Evolutionary conservation across 2,888 invertebrate genomes (phyloP), one percentile per base, ranked within the genome.

Genomic region (Myopa tessellatipennis): DNA sequence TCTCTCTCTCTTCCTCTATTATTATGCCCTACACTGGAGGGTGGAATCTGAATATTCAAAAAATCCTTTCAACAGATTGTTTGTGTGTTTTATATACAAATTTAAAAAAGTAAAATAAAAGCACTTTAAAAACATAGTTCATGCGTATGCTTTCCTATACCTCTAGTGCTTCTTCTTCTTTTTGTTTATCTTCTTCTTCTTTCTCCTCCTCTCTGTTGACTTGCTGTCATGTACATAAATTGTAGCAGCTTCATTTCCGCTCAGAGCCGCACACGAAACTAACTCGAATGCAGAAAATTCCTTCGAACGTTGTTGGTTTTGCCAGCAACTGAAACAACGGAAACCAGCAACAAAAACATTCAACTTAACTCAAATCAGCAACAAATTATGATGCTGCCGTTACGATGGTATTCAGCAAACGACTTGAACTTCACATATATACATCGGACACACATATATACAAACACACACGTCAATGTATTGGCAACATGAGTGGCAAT

Each of bases 401-500:
- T 16, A 34, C 10, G 67, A 63, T 26, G 26, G 26, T 26, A 26
- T 26, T 26, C 26, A 26, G 26, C 26, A 50, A 3, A 58, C 18
- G n/a, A 18, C 34, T 61, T 4, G 5, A 61, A 61, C 3, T 34
- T n/a, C 60, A 16, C 60, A 60, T 16, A 60, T 4, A 60, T 16
- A 4, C 60, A 60, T 55, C 55, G 3, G 2, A 55, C 60, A 16
- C 4, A 60, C 18, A 60, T 12, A 60, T 2, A 60, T 12, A 60
- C 63, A 63, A 6, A 3, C n/a, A 60, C 60, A 60, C 12, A 16
- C 63, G n/a, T 34, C 4, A 8, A 63, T 26, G 16, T 38, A 72
- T 38, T 58, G 40, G 60, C 45, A 72, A 16, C 55, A 55, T 55
- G 55, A 70, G 70, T 55, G 58, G 36, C 70, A 70, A 70, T 70